Conservation (phyloP, 2,797 vertebrate genomes). For the Simalia tracyae region DNA sequence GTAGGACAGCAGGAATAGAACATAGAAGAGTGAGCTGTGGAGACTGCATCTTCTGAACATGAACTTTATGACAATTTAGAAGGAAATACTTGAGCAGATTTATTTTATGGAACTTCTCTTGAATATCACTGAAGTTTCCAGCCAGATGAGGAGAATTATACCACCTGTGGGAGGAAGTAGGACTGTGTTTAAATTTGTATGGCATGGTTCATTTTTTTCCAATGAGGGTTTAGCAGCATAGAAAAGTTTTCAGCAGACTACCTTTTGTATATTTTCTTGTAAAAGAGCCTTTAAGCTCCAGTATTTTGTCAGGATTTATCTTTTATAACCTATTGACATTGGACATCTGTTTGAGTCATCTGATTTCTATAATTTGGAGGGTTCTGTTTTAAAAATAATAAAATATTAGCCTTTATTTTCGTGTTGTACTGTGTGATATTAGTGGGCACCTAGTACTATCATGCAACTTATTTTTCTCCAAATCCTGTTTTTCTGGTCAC, state of each 20-base stretch:
- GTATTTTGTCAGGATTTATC: neutral
- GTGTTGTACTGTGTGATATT: slow-evolving; percentile 14
- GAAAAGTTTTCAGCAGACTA: neutral
- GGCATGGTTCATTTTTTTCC: neutral
- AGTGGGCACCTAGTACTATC: neutral
- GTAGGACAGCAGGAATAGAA: neutral
- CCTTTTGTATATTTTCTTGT: neutral
- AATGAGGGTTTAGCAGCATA: neutral
- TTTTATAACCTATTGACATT: slow-evolving; percentile 9
- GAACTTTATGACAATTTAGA: neutral
- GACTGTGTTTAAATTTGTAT: neutral
- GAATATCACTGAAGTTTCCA: neutral
- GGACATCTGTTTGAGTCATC: slow-evolving; percentile 3
- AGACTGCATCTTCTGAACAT: neutral
- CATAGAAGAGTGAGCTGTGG: neutral
- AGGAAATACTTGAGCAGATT: neutral
- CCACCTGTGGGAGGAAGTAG: neutral
- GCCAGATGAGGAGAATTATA: neutral
- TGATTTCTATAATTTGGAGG: slow-evolving; percentile 28
- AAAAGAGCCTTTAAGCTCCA: neutral
- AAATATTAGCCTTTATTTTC: slow-evolving; percentile 27
- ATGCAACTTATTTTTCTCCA: neutral
- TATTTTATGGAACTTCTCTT: neutral
- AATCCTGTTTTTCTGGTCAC: neutral
- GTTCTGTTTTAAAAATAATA: slow-evolving; percentile 42